Evolutionary conservation across 2,113 vertebrate genomes (phyloP).

Genomic region (Xiphophorus hellerii): DNA sequence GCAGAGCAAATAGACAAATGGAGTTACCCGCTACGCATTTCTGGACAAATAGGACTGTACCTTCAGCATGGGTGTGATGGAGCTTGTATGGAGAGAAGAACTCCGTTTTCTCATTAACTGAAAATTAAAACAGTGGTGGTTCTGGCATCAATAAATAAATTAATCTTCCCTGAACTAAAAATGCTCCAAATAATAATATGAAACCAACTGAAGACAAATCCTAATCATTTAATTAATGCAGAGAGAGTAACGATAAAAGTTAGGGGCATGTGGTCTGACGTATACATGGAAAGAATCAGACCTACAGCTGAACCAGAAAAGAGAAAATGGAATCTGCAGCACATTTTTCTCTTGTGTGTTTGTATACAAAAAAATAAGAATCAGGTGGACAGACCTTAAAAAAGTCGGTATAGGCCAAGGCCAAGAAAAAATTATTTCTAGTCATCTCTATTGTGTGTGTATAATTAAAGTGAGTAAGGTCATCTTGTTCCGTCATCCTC

Average conservation of each 20-base stretch:
- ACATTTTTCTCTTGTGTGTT: background rate
- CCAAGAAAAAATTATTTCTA: too few species aligned
- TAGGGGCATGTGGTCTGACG: background rate
- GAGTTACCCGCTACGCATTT: conserved; percentile 29
- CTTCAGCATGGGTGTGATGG: conserved; percentile 21
- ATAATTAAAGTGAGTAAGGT: too few species aligned
- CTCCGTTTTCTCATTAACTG: background rate
- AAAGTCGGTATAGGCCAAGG: background rate
- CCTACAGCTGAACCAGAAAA: background rate
- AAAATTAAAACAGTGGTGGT: background rate
- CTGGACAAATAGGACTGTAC: conserved; percentile 47
- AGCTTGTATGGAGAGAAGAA: conserved; percentile 43
- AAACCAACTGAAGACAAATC: background rate
- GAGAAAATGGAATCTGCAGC: background rate
- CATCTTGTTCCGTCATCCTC: too few species aligned
- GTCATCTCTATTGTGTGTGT: background rate
- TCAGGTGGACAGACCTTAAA: background rate
- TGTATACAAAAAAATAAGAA: background rate
- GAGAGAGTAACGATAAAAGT: too few species aligned
- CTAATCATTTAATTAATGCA: background rate
- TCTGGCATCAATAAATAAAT: background rate
- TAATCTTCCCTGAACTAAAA: fast-evolving
- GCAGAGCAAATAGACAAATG: conserved; percentile 42
- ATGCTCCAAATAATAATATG: background rate
- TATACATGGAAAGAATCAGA: background rate